Evolutionary conservation across 2,797 vertebrate genomes (phyloP), one percentile per base, ranked within the genome.

Genomic region (Sternarchorhynchus goeldii): DNA sequence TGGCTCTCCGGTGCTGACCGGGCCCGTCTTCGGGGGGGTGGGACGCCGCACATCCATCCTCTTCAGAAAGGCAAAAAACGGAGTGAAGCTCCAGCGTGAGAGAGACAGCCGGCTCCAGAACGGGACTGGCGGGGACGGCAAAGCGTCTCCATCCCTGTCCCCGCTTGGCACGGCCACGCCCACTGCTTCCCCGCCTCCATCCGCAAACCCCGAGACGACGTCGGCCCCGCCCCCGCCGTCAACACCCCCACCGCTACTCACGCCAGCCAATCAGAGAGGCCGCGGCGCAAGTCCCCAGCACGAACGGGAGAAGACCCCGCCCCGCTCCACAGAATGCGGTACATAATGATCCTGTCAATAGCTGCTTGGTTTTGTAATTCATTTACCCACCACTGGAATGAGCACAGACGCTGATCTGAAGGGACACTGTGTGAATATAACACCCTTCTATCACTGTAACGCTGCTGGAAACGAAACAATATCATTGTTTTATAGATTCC

Each of bases 1-100:
- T 8, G 81, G 81, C 50, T 91, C 87, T 31, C 78, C 82, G 58
- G 72, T 88, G 0, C 76, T 90, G 17, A 90, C 86, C 0, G 90
- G 83, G 21, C 88, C 93, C n/a, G 53, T 88, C 1, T 88, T 91
- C 1, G 91, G 91, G 0, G 91, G 90, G 0, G 94, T 94, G 81
- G 94, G 95, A 73, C 90, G 94, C 53, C 89, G 94, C 73, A 95
- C 94, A 0, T 94, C 95, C 10, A 88, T 95, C 76, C 93, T 95
- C 25, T 95, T 95, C 82, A 95, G 90, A 88, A 96, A 96, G 84
- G 94, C 94, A n/a, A 95, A 93, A 87, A 95, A 95, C 0, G 94
- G 94, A 58, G 89, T 91, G 62, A 94, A 98, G 88, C 88, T 96
- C 55, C 94, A 93, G 81, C 92, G 92, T 78, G 93, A 93, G 75